Evolutionary conservation across 2,888 invertebrate genomes (phyloP).

Genomic region (Invenusta paracnida): DNA sequence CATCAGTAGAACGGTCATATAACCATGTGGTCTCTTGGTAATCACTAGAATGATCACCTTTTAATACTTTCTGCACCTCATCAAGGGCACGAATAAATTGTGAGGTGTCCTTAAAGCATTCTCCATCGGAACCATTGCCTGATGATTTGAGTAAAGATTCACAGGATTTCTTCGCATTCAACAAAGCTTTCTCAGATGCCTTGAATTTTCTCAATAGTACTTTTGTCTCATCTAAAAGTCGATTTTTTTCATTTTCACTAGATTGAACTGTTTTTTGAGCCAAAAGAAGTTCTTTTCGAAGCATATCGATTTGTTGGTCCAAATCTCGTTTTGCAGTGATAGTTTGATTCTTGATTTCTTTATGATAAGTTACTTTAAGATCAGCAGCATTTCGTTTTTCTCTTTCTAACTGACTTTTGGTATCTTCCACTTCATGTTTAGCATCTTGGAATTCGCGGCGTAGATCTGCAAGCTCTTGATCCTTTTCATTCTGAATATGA

Average conservation of each 20-base stretch:
- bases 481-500: neutral
- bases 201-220: neutral
- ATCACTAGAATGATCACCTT: neutral
- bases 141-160: neutral
- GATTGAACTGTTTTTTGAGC: neutral
- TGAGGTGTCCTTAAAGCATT: neutral
- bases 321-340: neutral
- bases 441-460: neutral
- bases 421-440: neutral
- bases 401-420: neutral
- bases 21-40: neutral
- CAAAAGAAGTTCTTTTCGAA: neutral
- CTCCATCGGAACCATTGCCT: neutral
- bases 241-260: neutral
- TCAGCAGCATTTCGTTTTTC: neutral
- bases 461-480: neutral
- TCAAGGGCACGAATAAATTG: neutral
- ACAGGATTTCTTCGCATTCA: neutral
- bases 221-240: neutral
- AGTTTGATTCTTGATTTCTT: slow-evolving; percentile 12
- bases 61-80: neutral
- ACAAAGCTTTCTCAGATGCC: neutral
- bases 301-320: neutral
- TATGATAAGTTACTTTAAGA: slow-evolving; percentile 5
- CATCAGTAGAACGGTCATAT: neutral